These are phyloP conservation scores for Callithrix jacchus DNA, from an alignment of 2,113 vertebrate species.

Conservation along the genomic window DNA sequence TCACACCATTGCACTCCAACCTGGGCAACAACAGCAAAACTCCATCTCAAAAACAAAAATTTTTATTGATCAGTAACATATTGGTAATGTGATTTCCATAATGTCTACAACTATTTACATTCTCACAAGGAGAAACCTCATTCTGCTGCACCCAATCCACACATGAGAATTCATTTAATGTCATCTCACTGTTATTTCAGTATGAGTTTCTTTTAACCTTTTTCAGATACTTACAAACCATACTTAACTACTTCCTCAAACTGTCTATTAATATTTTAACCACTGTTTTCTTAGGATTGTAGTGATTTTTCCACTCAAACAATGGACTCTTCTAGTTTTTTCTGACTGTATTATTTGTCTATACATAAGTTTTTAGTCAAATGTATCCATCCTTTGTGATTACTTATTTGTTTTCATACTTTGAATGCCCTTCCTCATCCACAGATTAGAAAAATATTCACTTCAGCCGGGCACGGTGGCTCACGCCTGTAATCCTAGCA, in stretches of 20 bases:
- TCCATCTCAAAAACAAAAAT: no score
- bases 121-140: not conserved
- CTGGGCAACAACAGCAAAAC: no score
- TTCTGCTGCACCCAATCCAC: not conserved
- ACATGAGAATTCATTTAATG: not conserved
- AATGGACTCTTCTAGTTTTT: not conserved
- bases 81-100: not conserved
- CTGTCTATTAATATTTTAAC: not conserved
- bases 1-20: no score
- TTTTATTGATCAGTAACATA: not conserved
- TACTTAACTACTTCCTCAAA: not conserved
- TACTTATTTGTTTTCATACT: not conserved
- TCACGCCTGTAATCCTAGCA: no score
- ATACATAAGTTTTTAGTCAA: not conserved
- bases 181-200: not conserved
- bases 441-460: slow-evolving; percentile 13
- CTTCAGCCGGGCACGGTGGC: not conserved
- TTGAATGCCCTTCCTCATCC: not conserved
- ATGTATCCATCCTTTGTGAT: not conserved
- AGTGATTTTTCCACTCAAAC: not conserved
- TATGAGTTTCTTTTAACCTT: not conserved
- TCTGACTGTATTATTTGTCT: not conserved
- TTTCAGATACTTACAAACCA: not conserved
- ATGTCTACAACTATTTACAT: not conserved
- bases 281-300: not conserved